Evolutionary conservation across 2,888 invertebrate species (phyloP).

Genomic region (Digitonthophagus gazella): DNA sequence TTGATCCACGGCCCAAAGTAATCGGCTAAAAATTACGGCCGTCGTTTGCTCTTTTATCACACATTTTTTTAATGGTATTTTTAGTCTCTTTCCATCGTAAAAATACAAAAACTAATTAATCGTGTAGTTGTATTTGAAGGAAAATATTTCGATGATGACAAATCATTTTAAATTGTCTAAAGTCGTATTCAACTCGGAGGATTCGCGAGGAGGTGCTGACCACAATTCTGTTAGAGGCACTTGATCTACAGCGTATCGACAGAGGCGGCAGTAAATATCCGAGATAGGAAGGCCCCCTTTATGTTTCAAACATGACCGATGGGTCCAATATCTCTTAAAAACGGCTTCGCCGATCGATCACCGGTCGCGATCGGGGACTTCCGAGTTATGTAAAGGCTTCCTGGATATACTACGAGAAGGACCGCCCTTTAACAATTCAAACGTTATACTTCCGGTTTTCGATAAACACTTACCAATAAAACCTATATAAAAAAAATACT

Average conservation of each 20-base stretch:
- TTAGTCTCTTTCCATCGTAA: background rate
- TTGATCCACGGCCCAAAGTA: slow-evolving; percentile 18
- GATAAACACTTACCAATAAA: background rate
- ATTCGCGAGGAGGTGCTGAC: background rate
- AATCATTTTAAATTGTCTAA: background rate
- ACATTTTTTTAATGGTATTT: background rate
- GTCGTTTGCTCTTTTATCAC: background rate
- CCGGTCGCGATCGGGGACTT: slow-evolving; percentile 1
- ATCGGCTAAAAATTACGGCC: background rate
- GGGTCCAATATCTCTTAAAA: slow-evolving; percentile 12
- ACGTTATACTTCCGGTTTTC: background rate
- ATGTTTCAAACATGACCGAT: slow-evolving; percentile 18
- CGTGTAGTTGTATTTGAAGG: background rate
- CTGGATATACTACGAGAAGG: background rate
- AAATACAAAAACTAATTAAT: background rate
- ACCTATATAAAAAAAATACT: too few species aligned
- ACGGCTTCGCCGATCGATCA: slow-evolving; percentile 8
- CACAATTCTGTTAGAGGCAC: background rate
- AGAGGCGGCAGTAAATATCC: slow-evolving; percentile 10
- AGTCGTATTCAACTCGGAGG: background rate
- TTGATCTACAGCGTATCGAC: slow-evolving; percentile 3
- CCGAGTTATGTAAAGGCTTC: background rate
- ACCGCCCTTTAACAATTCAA: background rate
- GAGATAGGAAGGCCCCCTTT: slow-evolving; percentile 7
- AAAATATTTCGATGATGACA: background rate